Base-by-base conservation (phyloP, 1,140 invertebrate species). In the Procambarus virginalis region DNA sequence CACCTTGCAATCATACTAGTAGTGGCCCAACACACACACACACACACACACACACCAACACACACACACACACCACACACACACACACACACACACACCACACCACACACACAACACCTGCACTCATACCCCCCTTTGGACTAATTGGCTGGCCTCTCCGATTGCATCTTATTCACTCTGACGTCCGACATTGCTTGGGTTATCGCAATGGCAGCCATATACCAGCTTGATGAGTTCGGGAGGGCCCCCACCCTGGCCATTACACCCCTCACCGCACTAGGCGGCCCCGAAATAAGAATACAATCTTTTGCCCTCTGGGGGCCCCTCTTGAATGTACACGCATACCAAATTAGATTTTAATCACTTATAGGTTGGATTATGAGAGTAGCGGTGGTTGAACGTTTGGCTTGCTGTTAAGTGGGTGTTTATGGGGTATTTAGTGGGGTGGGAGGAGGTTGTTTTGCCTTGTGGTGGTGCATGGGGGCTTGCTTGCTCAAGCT, bases 81-180 rank as follows among this genome's bases (percentile, higher is more conserved):
- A 75, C 70, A 75, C 70, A 75, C 70, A 75, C 70, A 75, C 70
- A 75, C 70, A 75, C 70, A 75, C 70, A 75, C 70, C 70, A 75
- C 70, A 75, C 70, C 70, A 75, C 70, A 75, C 70, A 75, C 70
- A 75, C 70, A 75, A 75, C 70, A 75, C 70, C 9, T 17, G 20
- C 51, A 55, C 2, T 6, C 22, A 77, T 17, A 77, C 2, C 51
- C 2, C 51, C 8, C 51, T 5, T 12, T 55, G 51, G 8, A 55
- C 51, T 55, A 8, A 55, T 68, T 17, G 3, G n/a, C 68, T 34
- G 34, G 34, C 34, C 34, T 73, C 22, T 73, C n/a, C n/a, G 34
- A 6, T 73, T 1, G 68, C 5, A 22, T 8, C n/a, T 34, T 73
- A 73, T 73, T 73, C 34, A 73, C 68, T 8, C n/a, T 73, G 68